These are phyloP conservation scores for Pelodiscus sinensis DNA, from an alignment of 2,113 vertebrate species.

Conservation along the genomic window DNA sequence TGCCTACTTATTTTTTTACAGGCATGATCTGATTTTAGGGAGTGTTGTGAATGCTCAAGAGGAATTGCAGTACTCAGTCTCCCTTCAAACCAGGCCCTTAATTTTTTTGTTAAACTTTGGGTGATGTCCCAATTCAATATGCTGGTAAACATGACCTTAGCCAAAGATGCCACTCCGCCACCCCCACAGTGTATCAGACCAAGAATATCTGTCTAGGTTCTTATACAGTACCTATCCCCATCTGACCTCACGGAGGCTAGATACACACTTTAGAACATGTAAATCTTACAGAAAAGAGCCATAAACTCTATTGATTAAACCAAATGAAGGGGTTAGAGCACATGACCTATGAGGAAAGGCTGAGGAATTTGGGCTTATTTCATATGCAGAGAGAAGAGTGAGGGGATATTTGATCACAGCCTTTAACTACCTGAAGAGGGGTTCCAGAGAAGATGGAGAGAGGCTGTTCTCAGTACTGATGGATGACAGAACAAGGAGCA, in stretches of 20 bases:
- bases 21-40: not conserved
- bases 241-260: not conserved
- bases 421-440: too few relatives aligned
- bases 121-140: fast-evolving
- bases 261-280: not conserved
- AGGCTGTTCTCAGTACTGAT: too few relatives aligned
- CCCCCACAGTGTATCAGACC: not conserved
- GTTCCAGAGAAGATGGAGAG: too few relatives aligned
- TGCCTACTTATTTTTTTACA: not conserved
- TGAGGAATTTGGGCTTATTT: too few relatives aligned
- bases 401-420: too few relatives aligned
- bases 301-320: not conserved
- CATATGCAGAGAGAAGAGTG: too few relatives aligned
- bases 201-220: not conserved
- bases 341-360: too few relatives aligned
- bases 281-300: not conserved
- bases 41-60: not conserved
- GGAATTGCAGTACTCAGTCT: not conserved
- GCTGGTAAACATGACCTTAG: not conserved
- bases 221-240: not conserved
- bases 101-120: not conserved
- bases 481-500: too few relatives aligned
- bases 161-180: not conserved
- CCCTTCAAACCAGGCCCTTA: not conserved
- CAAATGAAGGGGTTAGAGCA: too few relatives aligned